Evolutionary conservation across 2,797 vertebrate species (phyloP), one percentile per base, ranked within the genome.

Genomic region (Crocidura indochinensis): DNA sequence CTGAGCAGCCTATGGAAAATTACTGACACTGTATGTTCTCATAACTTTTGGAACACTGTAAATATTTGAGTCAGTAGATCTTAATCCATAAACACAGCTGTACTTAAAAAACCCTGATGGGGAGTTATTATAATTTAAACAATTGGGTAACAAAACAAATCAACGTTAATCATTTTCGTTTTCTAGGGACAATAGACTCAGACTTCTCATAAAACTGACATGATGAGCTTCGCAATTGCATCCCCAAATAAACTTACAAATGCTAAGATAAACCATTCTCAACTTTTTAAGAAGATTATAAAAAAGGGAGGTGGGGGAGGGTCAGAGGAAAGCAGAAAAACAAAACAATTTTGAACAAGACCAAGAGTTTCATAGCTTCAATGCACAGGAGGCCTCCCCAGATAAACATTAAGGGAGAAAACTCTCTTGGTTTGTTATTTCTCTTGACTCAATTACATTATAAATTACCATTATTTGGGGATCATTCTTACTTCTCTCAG

Each of bases 41-140:
- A 82, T 97, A 96, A 97, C 97, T 98, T 98, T 97, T 97, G 96
- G 97, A 97, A 97, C 96, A 97, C 95, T 97, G 97, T 98, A 98
- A 98, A 98, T 98, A 98, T 98, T 98, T 98, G 97, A 98, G 97
- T 97, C 97, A 98, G 97, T 97, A 97, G 96, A 97, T 98, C 97
- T 98, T 98, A 97, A 98, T 98, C 97, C 97, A 97, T 98, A 98
- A 98, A 98, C 98, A 98, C 98, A 98, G 98, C 98, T 98, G 98
- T 97, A 97, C 95, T 97, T 96, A 96, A 97, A 97, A 97, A 98
- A 97, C 96, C 96, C 96, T 95, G 97, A 97, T 97, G 96, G 97
- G 81, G 96, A 98, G 96, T 97, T 98, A 97, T 97, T 98, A 97
- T 96, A 97, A 98, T 98, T 98, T 98, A 98, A 98, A 98, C 98